Evolutionary conservation across 2,888 invertebrate species (phyloP), one percentile per base, ranked within the genome.

Genomic region (Apotomis capreana): DNA sequence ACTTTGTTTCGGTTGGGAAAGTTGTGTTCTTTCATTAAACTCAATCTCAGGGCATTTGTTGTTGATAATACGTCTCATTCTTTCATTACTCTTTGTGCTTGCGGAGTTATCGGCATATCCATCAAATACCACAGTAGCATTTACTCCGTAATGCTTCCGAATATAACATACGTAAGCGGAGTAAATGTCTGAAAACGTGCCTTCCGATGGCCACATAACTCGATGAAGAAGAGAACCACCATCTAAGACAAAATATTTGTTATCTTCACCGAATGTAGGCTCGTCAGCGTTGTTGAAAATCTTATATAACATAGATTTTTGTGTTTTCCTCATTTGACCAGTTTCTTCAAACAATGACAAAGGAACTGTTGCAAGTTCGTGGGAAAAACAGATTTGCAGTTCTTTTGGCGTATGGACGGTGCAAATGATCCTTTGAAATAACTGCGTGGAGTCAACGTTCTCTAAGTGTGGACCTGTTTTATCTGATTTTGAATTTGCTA

Each of bases 341-440:
- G 64, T 68, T 15, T 67, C 77, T 77, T 78, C 78, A 62, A 79
- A 80, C 4, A 80, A 51, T 12, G 78, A 74, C 70, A 79, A 69
- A 12, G 78, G 79, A 69, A 78, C 78, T 9, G 80, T 80, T 68
- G 78, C 74, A 70, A 80, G 76, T 75, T 80, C 81, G 73, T 79
- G 80, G 49, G 65, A 75, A 40, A 78, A 80, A 73, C 61, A 81
- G 74, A 70, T 71, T 76, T 79, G 78, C 58, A 83, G 57, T 68
- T 82, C 78, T 61, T 69, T 44, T 62, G 46, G 46, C 1, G 26
- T 46, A 15, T 61, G 60, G 52, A 61, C 46, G n/a, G 78, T 79
- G 68, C 83, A 74, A 77, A 78, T 78, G 75, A 83, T 84, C 49
- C 82, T 76, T 78, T 82, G 86, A 80, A 83, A 83, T 73, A 83